Evolutionary conservation across 2,113 vertebrate species (phyloP).

Genomic region (Tauraco erythrolophus): DNA sequence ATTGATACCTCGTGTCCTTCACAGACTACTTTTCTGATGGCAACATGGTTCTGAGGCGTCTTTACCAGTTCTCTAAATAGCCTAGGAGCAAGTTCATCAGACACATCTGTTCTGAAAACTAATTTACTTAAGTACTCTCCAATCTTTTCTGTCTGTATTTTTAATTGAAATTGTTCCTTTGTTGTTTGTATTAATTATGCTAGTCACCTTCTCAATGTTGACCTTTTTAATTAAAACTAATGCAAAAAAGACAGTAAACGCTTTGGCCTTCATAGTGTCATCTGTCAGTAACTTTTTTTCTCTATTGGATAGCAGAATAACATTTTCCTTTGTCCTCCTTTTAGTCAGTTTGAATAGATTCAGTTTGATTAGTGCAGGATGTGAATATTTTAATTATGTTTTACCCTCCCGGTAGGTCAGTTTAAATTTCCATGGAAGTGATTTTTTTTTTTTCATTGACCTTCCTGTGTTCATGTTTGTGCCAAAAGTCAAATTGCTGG

Average conservation of each 20-base stretch:
- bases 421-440: background rate
- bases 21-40: background rate
- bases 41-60: background rate
- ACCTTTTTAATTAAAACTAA: constrained; percentile 44
- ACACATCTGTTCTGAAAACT: constrained; percentile 15
- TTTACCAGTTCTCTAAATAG: background rate
- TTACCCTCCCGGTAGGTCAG: background rate
- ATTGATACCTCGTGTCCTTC: background rate
- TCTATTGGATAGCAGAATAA: background rate
- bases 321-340: background rate
- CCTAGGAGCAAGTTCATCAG: background rate
- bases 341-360: background rate
- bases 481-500: background rate
- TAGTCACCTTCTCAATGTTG: background rate
- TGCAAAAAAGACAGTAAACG: background rate
- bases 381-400: background rate
- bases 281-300: background rate
- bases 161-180: background rate
- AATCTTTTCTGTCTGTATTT: constrained; percentile 10
- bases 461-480: background rate
- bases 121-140: constrained; percentile 36
- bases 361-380: background rate
- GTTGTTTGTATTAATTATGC: background rate
- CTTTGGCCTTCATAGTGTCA: background rate
- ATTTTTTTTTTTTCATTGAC: background rate